A percentile compares a stretch with the other conserved stretches of the same genome.
Evolutionary conservation across 2,888 invertebrate genomes (phyloP).

Genomic region (Thereva nobilitata): DNA sequence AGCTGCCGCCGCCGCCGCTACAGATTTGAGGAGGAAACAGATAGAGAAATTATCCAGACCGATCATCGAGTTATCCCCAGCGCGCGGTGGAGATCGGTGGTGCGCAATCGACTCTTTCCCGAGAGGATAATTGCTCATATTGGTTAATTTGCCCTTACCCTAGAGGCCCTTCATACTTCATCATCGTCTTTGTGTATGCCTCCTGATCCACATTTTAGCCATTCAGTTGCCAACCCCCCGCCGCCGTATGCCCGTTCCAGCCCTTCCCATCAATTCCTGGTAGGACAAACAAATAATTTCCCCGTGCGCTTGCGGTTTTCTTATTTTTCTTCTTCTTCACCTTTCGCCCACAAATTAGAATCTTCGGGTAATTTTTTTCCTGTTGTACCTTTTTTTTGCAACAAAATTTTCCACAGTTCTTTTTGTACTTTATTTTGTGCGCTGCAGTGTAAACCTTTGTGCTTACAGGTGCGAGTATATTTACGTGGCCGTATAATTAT

Average conservation of each 20-base stretch:
- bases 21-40: neutral
- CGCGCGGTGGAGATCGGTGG: neutral
- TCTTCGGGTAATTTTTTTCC: conserved; percentile 16
- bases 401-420: neutral
- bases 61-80: conserved; percentile 14
- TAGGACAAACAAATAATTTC: conserved; percentile 13
- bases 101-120: conserved; percentile 17
- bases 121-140: conserved; percentile 30
- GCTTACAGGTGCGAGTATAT: conserved; percentile 25
- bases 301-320: conserved; percentile 22
- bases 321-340: conserved; percentile 27
- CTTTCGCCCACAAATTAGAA: conserved; percentile 33
- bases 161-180: conserved; percentile 10
- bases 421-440: conserved; percentile 16
- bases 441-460: conserved; percentile 4
- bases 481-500: conserved; percentile 19
- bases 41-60: conserved; percentile 27
- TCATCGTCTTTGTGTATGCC: neutral
- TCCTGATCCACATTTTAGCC: conserved; percentile 10
- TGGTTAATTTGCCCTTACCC: conserved; percentile 32
- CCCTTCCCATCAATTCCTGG: no score
- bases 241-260: neutral
- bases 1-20: no score
- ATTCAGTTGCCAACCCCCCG: neutral
- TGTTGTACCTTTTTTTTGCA: neutral